phyloP scores from a whole-genome alignment of 30 jellyfish, hydroid and myxozoan genomes.

The Sanderia malayensis region DNA sequence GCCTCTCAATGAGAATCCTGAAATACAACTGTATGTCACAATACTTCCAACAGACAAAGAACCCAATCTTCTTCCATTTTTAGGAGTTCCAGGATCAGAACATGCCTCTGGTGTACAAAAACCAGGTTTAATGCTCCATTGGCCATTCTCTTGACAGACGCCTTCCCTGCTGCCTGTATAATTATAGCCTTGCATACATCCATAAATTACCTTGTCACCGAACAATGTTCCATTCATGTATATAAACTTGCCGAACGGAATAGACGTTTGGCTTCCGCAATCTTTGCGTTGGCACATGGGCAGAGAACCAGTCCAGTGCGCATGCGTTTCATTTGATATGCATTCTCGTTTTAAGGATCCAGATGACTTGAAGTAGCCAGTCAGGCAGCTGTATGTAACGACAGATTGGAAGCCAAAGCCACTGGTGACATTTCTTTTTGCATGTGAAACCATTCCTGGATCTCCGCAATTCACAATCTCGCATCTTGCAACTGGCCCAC shows the following conservation, averaged over 20 bases:
- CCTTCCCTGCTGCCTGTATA: conserved; percentile 42
- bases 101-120: conserved; percentile 69
- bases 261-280: conserved; percentile 53
- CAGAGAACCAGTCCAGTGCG: conserved; percentile 75
- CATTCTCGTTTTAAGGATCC: conserved; percentile 61
- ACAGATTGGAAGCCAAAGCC: conserved; percentile 21
- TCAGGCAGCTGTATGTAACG: conserved; percentile 37
- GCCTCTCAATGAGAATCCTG: conserved; percentile 66
- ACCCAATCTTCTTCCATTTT: conserved; percentile 61
- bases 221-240: conserved; percentile 47
- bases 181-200: conserved; percentile 74
- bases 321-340: conserved; percentile 49
- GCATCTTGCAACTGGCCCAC: conserved; percentile 55
- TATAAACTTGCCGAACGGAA: conserved; percentile 57
- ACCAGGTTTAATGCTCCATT: conserved; percentile 40
- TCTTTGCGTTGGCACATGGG: conserved; percentile 67
- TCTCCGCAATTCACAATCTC: conserved; percentile 62
- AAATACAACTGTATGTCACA: conserved; percentile 56
- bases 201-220: conserved; percentile 60
- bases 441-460: conserved; percentile 45
- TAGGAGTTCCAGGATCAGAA: conserved; percentile 81
- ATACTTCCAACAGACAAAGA: conserved; percentile 45
- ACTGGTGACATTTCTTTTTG: conserved; percentile 14
- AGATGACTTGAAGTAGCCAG: conserved; percentile 37
- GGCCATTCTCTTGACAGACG: conserved; percentile 59